A percentile compares a stretch with the other conserved stretches of the same genome.
phyloP scores from a whole-genome alignment of 2,113 vertebrate species.

The Lepus timidus region DNA sequence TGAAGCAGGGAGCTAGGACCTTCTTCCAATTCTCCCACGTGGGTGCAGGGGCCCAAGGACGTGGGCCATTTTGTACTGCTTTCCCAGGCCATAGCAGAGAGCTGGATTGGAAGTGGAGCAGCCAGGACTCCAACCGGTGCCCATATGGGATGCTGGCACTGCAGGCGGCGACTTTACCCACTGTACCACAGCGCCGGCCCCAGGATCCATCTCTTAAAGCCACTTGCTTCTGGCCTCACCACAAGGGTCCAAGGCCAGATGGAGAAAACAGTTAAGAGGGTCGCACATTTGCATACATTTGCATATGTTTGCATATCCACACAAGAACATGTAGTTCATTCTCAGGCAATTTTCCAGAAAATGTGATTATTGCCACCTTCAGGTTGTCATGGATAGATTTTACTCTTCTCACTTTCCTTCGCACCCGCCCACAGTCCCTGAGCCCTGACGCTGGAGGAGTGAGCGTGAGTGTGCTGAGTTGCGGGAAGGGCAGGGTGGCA shows the following conservation, averaged over 20 bases:
- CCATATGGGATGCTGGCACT: too few relatives aligned
- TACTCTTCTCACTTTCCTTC: slow-evolving; percentile 62
- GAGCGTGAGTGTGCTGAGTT: neutral
- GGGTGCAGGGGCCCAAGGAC: too few relatives aligned
- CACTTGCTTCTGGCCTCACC: slow-evolving; percentile 26
- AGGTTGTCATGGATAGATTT: slow-evolving; percentile 73
- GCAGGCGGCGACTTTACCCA: too few relatives aligned
- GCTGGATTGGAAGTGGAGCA: too few relatives aligned
- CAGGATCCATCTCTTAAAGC: neutral
- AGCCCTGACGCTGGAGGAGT: neutral
- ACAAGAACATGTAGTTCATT: slow-evolving; percentile 62
- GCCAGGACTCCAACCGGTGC: too few relatives aligned
- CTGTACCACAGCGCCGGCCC: too few relatives aligned
- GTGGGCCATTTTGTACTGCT: too few relatives aligned
- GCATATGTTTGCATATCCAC: slow-evolving; percentile 62
- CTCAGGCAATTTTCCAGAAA: slow-evolving; percentile 73
- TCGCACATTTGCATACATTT: slow-evolving; percentile 64
- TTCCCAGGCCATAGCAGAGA: too few relatives aligned
- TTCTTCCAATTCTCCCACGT: too few relatives aligned
- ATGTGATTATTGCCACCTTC: slow-evolving; percentile 72
- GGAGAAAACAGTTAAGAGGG: slow-evolving; percentile 52
- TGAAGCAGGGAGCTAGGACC: too few relatives aligned
- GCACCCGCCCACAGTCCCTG: neutral
- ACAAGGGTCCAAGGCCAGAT: slow-evolving; percentile 62
- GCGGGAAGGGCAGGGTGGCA: neutral